Percentiles rank a stretch among this genome's conserved stretches.
Conservation (phyloP, 2,113 vertebrate species). For the Tricholaema leucomelas region DNA sequence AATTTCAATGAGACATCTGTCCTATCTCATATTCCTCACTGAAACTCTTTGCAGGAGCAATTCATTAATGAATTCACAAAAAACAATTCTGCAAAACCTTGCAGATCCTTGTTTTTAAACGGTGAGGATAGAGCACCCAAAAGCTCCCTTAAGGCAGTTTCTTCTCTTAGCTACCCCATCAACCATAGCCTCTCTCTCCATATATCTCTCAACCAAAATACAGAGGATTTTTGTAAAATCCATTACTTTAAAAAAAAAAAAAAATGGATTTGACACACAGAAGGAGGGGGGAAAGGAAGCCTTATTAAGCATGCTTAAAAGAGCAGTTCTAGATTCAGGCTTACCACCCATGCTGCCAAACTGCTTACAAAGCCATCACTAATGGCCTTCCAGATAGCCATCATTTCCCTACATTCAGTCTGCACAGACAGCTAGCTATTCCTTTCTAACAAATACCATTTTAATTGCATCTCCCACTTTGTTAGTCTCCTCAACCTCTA, state of each 20-base stretch:
- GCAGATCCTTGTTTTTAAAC: neutral
- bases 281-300: neutral
- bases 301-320: conserved; percentile 35
- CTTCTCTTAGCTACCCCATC: neutral
- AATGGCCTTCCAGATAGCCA: conserved; percentile 57
- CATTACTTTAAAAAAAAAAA: neutral
- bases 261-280: neutral
- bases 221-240: neutral
- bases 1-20: neutral
- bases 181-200: neutral
- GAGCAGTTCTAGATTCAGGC: conserved; percentile 22
- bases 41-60: neutral
- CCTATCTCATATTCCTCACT: neutral
- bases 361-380: conserved; percentile 59
- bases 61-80: neutral
- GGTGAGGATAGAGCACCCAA: neutral
- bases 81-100: neutral
- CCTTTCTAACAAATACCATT: conserved; percentile 68
- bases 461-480: conserved; percentile 71
- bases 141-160: neutral
- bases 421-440: conserved; percentile 53
- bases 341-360: conserved; percentile 60
- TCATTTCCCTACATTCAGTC: conserved; percentile 42
- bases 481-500: conserved; percentile 74
- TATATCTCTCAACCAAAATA: neutral